These are phyloP conservation scores for Drosophila orosa DNA, from an alignment of 1,140 invertebrate species.

Conservation along the genomic window DNA sequence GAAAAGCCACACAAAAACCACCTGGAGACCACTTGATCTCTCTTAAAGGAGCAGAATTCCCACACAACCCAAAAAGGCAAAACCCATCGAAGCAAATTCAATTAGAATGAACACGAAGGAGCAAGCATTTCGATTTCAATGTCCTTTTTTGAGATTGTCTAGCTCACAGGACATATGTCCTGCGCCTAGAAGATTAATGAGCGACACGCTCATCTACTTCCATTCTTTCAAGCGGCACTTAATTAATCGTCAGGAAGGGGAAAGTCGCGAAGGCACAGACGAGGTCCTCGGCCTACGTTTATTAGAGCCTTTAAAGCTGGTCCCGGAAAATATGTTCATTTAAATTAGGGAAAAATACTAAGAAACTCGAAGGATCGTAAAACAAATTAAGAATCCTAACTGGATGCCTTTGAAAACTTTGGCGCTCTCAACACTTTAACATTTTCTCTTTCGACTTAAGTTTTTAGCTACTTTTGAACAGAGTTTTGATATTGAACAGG, in stretches of 20 bases:
- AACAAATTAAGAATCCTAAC: neutral
- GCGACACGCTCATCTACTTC: constrained; percentile 72
- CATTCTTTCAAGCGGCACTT: constrained; percentile 64
- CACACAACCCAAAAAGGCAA: neutral
- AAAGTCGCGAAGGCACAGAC: constrained; percentile 1
- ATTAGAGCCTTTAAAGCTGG: neutral
- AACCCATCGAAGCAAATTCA: constrained; percentile 44
- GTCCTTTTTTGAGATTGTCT: constrained; percentile 36
- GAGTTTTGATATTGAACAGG: neutral
- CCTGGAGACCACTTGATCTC: constrained; percentile 36
- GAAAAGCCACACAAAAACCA: constrained; percentile 29
- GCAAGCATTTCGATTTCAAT: constrained; percentile 38
- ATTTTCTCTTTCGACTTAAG: neutral
- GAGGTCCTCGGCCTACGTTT: constrained; percentile 12
- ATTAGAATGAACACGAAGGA: constrained; percentile 62
- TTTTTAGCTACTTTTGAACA: neutral
- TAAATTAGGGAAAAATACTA: neutral
- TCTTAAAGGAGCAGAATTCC: constrained; percentile 11
- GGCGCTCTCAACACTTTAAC: neutral
- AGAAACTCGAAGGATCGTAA: neutral
- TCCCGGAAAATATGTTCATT: neutral
- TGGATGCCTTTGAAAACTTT: neutral
- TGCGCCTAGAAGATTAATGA: constrained; percentile 67
- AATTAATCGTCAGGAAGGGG: constrained; percentile 60
- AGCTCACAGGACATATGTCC: constrained; percentile 52